A percentile compares a stretch with the other conserved stretches of the same genome.
These are phyloP conservation scores for Cricetomys ansorgei DNA, from an alignment of 2,113 vertebrate species.

Conservation along the genomic window DNA sequence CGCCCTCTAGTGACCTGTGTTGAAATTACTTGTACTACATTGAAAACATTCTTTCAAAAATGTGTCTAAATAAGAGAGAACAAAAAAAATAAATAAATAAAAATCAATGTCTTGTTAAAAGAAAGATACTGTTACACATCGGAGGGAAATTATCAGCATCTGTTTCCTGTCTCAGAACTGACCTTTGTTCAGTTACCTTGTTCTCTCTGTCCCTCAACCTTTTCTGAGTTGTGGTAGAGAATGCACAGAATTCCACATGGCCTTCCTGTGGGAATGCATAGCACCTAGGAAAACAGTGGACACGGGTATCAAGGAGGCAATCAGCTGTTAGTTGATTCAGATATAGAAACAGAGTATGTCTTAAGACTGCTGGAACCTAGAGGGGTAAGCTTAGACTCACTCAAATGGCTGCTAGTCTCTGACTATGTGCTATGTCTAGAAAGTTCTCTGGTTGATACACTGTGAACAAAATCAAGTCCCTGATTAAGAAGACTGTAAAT, in stretches of 20 bases:
- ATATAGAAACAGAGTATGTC: not conserved
- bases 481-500: not conserved
- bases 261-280: not conserved
- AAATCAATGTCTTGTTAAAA: not conserved
- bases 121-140: not conserved
- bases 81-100: not conserved
- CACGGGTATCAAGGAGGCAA: not conserved
- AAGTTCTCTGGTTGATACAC: not conserved
- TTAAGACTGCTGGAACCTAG: not conserved
- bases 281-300: not conserved
- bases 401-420: not conserved
- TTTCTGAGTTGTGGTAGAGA: not conserved
- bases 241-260: not conserved
- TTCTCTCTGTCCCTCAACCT: not conserved
- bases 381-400: not conserved
- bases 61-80: not conserved
- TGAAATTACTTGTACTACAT: not conserved
- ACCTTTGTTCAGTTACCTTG: not conserved
- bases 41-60: not conserved
- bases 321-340: not conserved
- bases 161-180: not conserved
- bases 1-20: not conserved
- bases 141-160: not conserved
- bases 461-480: not conserved
- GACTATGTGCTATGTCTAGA: not conserved